Percentiles rank a stretch among this genome's conserved stretches.
These are phyloP conservation scores for Tragopan temminckii DNA, from an alignment of 2,797 vertebrate genomes.

Conservation along the genomic window DNA sequence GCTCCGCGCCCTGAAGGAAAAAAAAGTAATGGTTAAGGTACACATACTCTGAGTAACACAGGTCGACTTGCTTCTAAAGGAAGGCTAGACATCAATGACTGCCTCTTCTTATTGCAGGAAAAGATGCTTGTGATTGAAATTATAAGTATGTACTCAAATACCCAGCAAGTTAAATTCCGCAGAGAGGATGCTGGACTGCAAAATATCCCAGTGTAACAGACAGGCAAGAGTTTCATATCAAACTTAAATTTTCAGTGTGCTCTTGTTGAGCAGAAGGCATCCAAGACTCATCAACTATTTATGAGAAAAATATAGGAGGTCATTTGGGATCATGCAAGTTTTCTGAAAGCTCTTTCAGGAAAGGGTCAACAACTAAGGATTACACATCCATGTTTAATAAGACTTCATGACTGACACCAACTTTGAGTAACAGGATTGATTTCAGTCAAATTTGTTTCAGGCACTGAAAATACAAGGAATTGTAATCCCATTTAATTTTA, in stretches of 20 bases:
- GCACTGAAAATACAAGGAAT: background rate
- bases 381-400: background rate
- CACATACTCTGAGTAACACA: background rate
- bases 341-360: background rate
- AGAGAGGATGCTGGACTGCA: background rate
- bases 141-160: background rate
- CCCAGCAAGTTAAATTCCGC: background rate
- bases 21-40: background rate
- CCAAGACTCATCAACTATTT: background rate
- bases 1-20: slow-evolving; percentile 43
- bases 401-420: background rate
- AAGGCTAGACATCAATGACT: background rate
- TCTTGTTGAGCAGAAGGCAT: background rate
- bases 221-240: background rate
- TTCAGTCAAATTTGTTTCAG: background rate
- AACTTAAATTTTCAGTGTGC: background rate
- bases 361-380: background rate
- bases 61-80: background rate
- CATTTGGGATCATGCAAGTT: background rate
- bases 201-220: background rate
- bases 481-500: background rate
- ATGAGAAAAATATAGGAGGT: background rate
- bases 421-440: background rate
- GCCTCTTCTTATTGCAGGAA: background rate
- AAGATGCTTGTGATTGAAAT: background rate